Evolutionary conservation across 2,888 invertebrate species (phyloP), one percentile per base, ranked within the genome.

Genomic region (Drosophila multiciliata): DNA sequence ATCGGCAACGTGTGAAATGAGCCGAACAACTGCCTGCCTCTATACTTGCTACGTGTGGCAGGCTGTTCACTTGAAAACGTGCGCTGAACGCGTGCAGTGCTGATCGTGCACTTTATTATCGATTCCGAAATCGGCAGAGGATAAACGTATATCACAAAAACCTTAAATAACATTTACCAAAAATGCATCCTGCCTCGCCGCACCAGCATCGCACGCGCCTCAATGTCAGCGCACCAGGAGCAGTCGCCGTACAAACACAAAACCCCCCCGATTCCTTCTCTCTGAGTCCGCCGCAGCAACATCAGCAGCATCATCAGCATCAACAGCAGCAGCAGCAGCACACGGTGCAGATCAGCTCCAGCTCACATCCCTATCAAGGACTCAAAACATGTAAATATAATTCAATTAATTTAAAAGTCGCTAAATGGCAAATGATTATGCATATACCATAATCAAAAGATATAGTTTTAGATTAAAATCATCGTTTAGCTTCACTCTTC

Each of bases 171-270:
- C 26, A 33, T 40, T 48, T 49, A 15, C 26, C 40, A 78, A 36
- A 57, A 57, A 91, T 91, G 92, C 90, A 91, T 89, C 70, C 87
- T 66, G 80, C 89, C 32, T 82, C 91, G 60, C 80, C 90, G 48
- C 89, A 87, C 66, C 87, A 80, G 50, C 90, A 91, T 73, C 91
- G 91, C 11, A 20, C 87, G 33, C 91, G 92, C 32, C 71, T 83
- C 23, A 72, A 84, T 33, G 17, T 78, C 38, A 73, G 59, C 23
- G 36, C 74, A 15, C 20, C 89, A 35, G 90, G 88, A 75, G 53
- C 85, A n/a, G 88, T 81, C 8, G 59, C 78, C 3, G 66, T 66
- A 0, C 89, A 84, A 49, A 54, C 90, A 6, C 71, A 68, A 36
- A 59, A 33, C 15, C 29, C 59, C 2, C 52, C 74, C 38, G 83